A percentile compares a stretch with the other conserved stretches of the same genome.
Conservation (phyloP, 2,888 invertebrate genomes). For the Plebejus anna region DNA sequence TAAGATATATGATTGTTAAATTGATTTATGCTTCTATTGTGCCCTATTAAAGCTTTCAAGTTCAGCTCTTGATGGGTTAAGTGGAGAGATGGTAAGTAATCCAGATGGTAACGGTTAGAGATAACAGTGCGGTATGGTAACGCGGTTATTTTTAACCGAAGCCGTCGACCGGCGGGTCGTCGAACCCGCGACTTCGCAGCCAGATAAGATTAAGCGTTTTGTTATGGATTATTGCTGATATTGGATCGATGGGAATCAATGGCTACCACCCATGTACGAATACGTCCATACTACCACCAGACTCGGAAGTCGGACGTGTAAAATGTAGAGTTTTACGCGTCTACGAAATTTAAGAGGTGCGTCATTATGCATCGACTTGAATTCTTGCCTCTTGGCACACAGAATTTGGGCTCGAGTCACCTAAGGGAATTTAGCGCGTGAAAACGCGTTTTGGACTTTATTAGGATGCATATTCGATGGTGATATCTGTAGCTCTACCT, state of each 20-base stretch:
- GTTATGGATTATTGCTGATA: neutral
- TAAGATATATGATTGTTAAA: neutral
- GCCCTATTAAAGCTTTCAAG: neutral
- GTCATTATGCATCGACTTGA: too few relatives aligned
- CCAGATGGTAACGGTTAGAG: slow-evolving; percentile 29
- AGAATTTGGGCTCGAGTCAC: too few relatives aligned
- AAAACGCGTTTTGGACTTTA: too few relatives aligned
- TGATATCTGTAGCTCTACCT: neutral
- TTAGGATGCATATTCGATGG: too few relatives aligned
- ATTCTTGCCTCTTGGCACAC: too few relatives aligned
- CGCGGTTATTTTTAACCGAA: slow-evolving; percentile 64
- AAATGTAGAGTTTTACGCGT: too few relatives aligned
- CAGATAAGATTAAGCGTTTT: slow-evolving; percentile 52
- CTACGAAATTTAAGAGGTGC: too few relatives aligned
- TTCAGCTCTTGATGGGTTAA: neutral
- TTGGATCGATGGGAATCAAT: neutral
- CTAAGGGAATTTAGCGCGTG: too few relatives aligned
- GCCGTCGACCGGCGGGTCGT: slow-evolving; percentile 53
- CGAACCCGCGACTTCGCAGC: slow-evolving; percentile 56
- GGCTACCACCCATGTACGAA: too few relatives aligned
- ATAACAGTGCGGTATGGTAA: slow-evolving; percentile 45
- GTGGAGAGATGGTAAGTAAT: neutral
- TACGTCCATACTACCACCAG: too few relatives aligned
- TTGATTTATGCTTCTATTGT: neutral
- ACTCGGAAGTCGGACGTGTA: too few relatives aligned